Conservation (phyloP, 2,113 vertebrate genomes). For the Pterocles orientalis region DNA sequence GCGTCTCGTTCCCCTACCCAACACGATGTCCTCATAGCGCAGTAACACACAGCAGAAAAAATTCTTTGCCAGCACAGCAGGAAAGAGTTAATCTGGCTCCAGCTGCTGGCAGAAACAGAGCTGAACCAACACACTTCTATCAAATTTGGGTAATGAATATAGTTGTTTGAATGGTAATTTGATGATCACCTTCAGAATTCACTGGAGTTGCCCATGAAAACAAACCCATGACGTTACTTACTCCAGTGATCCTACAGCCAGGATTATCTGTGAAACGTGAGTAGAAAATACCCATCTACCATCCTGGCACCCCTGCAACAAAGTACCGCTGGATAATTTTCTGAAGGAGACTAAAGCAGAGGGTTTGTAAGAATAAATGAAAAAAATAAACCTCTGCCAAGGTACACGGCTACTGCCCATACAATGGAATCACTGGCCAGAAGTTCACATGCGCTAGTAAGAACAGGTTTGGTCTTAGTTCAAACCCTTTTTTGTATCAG, state of each 20-base stretch:
- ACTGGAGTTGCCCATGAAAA: too few relatives aligned
- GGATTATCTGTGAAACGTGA: rapidly evolving
- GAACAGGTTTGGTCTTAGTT: rapidly evolving
- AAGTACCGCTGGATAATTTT: rapidly evolving
- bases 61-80: neutral
- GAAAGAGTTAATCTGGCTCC: neutral
- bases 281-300: rapidly evolving
- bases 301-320: neutral
- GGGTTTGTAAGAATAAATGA: neutral
- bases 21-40: rapidly evolving
- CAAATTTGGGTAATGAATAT: rapidly evolving
- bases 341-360: neutral
- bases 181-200: neutral
- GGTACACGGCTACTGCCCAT: neutral
- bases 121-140: rapidly evolving
- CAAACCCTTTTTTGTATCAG: rapidly evolving
- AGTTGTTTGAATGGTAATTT: neutral
- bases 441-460: rapidly evolving
- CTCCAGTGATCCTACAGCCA: neutral
- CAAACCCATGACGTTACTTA: rapidly evolving
- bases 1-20: rapidly evolving
- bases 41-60: neutral
- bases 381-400: neutral
- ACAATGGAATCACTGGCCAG: rapidly evolving
- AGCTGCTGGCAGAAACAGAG: neutral